Evolutionary conservation across 2,797 vertebrate species (phyloP), one percentile per base, ranked within the genome.

Genomic region (Coluber constrictor): DNA sequence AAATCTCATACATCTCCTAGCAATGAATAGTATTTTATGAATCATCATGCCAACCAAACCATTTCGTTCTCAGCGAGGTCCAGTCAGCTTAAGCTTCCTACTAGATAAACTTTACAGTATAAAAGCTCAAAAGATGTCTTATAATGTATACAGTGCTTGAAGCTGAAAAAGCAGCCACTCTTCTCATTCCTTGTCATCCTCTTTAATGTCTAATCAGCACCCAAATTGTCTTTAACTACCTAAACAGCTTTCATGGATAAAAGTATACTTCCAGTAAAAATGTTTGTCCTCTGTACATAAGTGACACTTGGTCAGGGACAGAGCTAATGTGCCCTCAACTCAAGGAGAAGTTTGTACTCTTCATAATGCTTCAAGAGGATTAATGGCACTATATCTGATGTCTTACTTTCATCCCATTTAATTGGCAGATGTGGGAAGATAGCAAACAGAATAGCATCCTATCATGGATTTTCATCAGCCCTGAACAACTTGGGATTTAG

Each of bases 71-170:
- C 54, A n/a, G 54, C 0, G 13, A 93, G 3, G 55, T 25, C 12
- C n/a, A 79, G 88, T 25, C 63, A 7, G 32, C 3, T 4, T 15
- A 3, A 92, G 83, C 2, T 0, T 0, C 54, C 55, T 61, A 5
- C 27, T 16, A 5, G 59, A 5, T 89, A 37, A 74, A 87, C 86
- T 0, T 37, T 89, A 59, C 23, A 43, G 7, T 27, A 27, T 16
- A 54, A 54, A 54, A 43, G 11, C 43, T 51, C 60, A 29, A 63
- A 66, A 90, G 9, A 37, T 90, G 16, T 56, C 6, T 32, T 8
- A 43, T 20, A 70, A 56, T 56, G 56, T 57, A 66, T 55, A 79
- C 54, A 9, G 3, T 57, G 27, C n/a, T 32, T 59, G 7, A 2
- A 56, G 15, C 18, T 90, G 10, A 60, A 59, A 88, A 55, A 63